These are phyloP conservation scores for Xiphophorus hellerii DNA, from an alignment of 2,113 vertebrate species.

Conservation along the genomic window DNA sequence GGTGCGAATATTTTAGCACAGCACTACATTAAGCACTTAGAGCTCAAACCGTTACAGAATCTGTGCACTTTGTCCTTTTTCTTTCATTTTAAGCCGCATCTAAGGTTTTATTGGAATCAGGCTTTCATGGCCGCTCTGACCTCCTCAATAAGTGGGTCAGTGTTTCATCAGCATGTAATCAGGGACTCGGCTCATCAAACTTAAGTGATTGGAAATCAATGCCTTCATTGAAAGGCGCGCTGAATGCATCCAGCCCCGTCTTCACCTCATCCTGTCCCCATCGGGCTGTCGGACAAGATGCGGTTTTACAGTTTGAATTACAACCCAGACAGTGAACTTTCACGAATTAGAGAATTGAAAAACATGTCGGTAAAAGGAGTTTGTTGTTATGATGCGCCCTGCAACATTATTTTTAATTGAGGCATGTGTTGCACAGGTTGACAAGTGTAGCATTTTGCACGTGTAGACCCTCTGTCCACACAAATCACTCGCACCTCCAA, in stretches of 20 bases:
- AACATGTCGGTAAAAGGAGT: not conserved
- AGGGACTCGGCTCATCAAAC: conserved; percentile 1
- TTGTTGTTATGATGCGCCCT: not conserved
- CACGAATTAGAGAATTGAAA: not conserved
- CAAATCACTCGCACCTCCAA: not conserved
- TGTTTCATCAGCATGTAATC: conserved; percentile 7
- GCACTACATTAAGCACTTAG: no score
- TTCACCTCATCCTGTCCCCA: not conserved
- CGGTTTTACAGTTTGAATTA: not conserved
- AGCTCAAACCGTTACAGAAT: not conserved
- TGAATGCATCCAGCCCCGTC: not conserved
- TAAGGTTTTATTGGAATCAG: not conserved
- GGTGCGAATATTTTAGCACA: no score
- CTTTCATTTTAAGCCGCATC: not conserved
- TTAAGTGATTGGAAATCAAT: conserved; percentile 23
- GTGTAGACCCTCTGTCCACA: not conserved
- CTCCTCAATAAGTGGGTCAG: not conserved
- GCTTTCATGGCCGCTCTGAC: not conserved
- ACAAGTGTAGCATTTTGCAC: not conserved
- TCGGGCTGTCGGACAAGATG: not conserved
- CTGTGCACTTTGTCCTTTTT: not conserved
- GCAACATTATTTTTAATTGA: not conserved
- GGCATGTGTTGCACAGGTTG: not conserved
- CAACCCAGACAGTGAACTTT: not conserved
- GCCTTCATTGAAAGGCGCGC: not conserved